Evolutionary conservation across 2,797 vertebrate species (phyloP).

Genomic region (Petrocephalus schoutedeni): DNA sequence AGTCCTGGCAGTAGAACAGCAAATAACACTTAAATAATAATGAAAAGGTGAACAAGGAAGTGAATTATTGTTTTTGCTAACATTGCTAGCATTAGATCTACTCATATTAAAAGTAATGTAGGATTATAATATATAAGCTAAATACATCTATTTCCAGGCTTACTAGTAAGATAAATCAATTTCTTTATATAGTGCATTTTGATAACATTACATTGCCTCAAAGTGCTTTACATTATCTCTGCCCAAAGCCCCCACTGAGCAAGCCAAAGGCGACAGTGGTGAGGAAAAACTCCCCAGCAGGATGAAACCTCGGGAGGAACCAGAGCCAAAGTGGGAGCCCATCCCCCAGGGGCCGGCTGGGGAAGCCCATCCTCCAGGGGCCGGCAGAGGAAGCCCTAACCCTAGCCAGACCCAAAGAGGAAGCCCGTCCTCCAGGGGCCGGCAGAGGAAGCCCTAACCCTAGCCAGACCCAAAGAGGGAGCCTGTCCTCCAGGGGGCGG

Average conservation of each 20-base stretch:
- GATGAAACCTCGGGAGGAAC: background rate
- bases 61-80: background rate
- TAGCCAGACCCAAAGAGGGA: no score
- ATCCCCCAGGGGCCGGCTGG: no score
- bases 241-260: no score
- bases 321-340: no score
- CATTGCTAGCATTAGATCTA: background rate
- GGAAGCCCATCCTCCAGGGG: no score
- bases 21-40: background rate
- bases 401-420: no score
- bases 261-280: background rate
- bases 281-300: background rate
- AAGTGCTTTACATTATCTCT: background rate
- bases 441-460: no score
- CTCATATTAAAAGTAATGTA: background rate
- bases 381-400: no score
- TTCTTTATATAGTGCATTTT: background rate
- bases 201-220: background rate
- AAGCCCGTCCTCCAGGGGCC: no score
- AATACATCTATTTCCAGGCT: background rate
- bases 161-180: background rate
- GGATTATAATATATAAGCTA: background rate
- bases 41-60: background rate
- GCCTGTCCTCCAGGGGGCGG: no score
- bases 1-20: background rate